phyloP scores from a whole-genome alignment of 2,113 vertebrate genomes.

The Percina caprodes region DNA sequence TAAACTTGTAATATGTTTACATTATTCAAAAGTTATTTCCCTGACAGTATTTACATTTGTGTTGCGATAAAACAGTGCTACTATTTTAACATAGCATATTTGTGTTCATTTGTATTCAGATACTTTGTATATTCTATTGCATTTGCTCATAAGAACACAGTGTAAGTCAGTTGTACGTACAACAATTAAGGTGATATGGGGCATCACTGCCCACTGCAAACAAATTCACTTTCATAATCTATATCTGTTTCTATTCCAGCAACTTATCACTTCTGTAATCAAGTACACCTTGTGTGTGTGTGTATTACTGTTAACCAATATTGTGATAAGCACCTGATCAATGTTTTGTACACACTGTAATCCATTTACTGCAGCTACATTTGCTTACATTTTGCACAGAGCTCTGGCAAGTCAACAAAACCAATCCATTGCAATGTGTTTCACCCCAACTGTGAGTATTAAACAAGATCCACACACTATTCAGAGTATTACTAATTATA shows the following conservation, averaged over 20 bases:
- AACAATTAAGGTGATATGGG: neutral
- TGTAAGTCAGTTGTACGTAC: neutral
- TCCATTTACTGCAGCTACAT: constrained; percentile 19
- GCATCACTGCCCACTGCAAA: neutral
- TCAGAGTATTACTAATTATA: neutral
- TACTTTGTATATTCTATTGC: neutral
- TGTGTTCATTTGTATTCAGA: neutral
- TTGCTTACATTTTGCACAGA: neutral
- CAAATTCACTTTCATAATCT: constrained; percentile 12
- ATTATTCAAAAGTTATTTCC: no score
- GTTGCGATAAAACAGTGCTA: neutral
- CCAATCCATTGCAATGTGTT: neutral
- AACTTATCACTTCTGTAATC: constrained; percentile 4
- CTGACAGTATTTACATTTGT: neutral
- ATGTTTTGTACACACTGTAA: constrained; percentile 41
- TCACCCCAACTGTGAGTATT: neutral
- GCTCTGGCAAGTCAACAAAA: neutral
- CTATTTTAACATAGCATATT: neutral
- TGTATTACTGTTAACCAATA: constrained; percentile 9
- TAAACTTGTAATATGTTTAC: no score
- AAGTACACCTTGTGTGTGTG: neutral
- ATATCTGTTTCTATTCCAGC: constrained; percentile 3
- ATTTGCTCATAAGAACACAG: neutral
- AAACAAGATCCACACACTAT: neutral
- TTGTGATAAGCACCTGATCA: constrained; percentile 1